Evolutionary conservation across 2,113 vertebrate genomes (phyloP).

Genomic region (Megaptera novaeangliae): DNA sequence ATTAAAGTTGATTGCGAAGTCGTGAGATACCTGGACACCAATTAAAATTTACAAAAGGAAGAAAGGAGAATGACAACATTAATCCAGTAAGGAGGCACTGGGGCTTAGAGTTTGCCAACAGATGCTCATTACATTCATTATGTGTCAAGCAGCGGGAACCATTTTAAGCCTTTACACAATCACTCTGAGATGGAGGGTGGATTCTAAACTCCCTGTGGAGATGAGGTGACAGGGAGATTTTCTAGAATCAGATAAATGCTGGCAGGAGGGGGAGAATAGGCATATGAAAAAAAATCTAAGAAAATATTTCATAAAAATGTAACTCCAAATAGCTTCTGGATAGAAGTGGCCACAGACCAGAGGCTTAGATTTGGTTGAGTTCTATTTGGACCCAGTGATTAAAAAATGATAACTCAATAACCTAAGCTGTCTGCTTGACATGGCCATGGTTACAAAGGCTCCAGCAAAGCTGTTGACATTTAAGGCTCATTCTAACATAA

Average conservation of each 20-base stretch:
- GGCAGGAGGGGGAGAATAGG: neutral
- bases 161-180: slow-evolving; percentile 61
- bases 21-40: slow-evolving; percentile 91
- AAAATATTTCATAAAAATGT: neutral
- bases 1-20: slow-evolving; percentile 99
- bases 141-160: slow-evolving; percentile 47
- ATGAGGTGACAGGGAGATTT: slow-evolving; percentile 45
- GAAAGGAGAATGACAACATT: slow-evolving; percentile 60
- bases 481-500: neutral
- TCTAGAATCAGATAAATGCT: slow-evolving; percentile 60
- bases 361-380: neutral
- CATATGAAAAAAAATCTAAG: neutral
- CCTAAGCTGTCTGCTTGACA: neutral
- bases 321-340: neutral
- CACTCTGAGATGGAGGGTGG: slow-evolving; percentile 50
- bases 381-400: neutral
- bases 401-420: neutral
- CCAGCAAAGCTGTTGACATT: slow-evolving; percentile 40
- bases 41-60: slow-evolving; percentile 54
- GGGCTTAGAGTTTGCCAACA: slow-evolving; percentile 57
- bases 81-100: slow-evolving; percentile 60
- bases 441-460: neutral
- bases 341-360: neutral
- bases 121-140: slow-evolving; percentile 53
- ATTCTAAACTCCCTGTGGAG: slow-evolving; percentile 50